Evolutionary conservation across 2,888 invertebrate genomes (phyloP), one percentile per base, ranked within the genome.

Genomic region (Plutella xylostella): DNA sequence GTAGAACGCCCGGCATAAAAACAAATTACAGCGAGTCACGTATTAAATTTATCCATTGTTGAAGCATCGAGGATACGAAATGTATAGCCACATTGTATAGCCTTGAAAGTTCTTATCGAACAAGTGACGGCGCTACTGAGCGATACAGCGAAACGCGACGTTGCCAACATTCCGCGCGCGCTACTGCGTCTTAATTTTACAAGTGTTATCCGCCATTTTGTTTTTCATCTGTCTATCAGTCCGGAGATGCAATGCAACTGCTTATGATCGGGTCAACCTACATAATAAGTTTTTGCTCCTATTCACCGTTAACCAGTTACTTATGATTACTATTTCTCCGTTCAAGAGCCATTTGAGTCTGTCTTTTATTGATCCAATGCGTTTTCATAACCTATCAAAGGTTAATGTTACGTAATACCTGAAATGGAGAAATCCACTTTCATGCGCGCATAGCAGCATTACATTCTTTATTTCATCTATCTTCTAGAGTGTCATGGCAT

Each of bases 41-140:
- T 56, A 61, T 67, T 64, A 64, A 39, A 64, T n/a, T n/a, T n/a
- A 70, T 68, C 68, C 68, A 70, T 75, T 76, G 76, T 78, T 74
- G 63, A 25, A 22, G 12, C 14, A 55, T 64, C 69, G n/a, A n/a
- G 63, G 65, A 71, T 69, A 73, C 71, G 52, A 67, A 75, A 64
- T 55, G 56, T 57, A 58, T n/a, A n/a, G n/a, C n/a, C n/a, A n/a
- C n/a, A n/a, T n/a, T n/a, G n/a, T n/a, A n/a, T 72, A 79, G 77
- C 82, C 82, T 82, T 83, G 82, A 80, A 76, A 75, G 62, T 68
- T 76, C 77, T 80, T 82, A 83, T 82, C 82, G 73, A 73, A 64
- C 66, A 72, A 76, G 70, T 65, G 71, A 69, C 68, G 66, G 66
- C 63, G 63, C 60, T 34, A 12, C 34, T 30, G 43, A 21, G 15